phyloP scores from a whole-genome alignment of 2,113 vertebrate genomes.

The Paracanthobrama guichenoti region DNA sequence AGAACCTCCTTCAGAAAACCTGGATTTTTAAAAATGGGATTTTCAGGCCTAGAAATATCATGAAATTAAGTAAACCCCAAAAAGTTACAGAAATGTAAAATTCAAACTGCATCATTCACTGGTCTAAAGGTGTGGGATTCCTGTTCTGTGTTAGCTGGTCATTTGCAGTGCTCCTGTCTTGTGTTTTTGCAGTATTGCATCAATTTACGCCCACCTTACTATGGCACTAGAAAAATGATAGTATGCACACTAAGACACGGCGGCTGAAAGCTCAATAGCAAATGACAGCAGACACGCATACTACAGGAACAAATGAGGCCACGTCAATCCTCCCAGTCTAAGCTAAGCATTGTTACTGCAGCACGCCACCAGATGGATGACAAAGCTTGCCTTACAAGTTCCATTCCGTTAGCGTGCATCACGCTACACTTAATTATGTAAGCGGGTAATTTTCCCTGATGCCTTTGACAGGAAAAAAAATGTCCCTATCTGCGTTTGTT shows the following conservation, averaged over 20 bases:
- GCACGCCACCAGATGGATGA: slow-evolving; percentile 35
- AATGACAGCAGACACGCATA: slow-evolving; percentile 17
- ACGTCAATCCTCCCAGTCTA: slow-evolving; percentile 21
- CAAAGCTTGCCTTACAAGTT: neutral
- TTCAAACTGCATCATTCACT: neutral
- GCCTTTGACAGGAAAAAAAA: neutral
- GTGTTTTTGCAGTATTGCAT: slow-evolving; percentile 1
- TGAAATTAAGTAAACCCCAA: neutral
- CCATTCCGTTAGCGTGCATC: slow-evolving; percentile 6
- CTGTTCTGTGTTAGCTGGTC: neutral
- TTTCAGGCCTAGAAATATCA: neutral
- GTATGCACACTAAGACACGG: slow-evolving; percentile 48
- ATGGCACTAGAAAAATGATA: slow-evolving; percentile 49
- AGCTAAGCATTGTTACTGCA: slow-evolving; percentile 22
- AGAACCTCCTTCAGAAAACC: neutral
- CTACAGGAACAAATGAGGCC: slow-evolving; percentile 36
- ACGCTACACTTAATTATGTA: slow-evolving; percentile 17
- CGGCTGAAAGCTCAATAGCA: slow-evolving; percentile 53
- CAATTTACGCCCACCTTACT: slow-evolving; percentile 21
- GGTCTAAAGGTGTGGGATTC: neutral
- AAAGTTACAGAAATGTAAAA: neutral
- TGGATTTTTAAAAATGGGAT: no score
- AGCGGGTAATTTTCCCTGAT: neutral
- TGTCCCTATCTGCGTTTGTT: slow-evolving; percentile 18
- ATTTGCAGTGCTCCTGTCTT: slow-evolving; percentile 8